Evolutionary conservation across 2,797 vertebrate genomes (phyloP).

Genomic region (Lophotriccus pileatus): DNA sequence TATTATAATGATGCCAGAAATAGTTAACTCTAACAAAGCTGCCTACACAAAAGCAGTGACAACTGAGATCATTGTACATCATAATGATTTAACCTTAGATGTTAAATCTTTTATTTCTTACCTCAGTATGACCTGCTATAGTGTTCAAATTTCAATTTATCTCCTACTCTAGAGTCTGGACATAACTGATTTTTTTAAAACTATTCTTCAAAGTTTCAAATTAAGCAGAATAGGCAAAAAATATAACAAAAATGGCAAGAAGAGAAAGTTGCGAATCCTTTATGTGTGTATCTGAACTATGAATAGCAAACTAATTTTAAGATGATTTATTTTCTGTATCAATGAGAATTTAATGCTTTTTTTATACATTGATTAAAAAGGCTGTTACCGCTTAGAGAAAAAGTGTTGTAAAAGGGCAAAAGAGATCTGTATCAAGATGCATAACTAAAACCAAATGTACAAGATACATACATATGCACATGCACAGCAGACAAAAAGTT

Average conservation of each 20-base stretch:
- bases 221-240: background rate
- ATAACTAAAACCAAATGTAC: background rate
- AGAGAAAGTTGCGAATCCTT: background rate
- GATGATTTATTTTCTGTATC: background rate
- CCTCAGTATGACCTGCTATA: background rate
- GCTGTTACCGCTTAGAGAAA: background rate
- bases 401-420: background rate
- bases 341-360: background rate
- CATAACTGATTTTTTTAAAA: background rate
- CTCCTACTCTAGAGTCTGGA: background rate
- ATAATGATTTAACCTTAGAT: slow-evolving; percentile 9
- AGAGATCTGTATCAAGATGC: background rate
- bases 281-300: background rate
- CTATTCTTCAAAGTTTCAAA: background rate
- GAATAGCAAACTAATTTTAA: background rate
- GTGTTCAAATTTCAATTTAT: background rate
- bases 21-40: slow-evolving; percentile 48
- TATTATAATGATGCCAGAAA: slow-evolving; percentile 78
- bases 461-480: background rate
- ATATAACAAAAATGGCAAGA: background rate
- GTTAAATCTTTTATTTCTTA: background rate
- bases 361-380: background rate
- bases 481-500: background rate
- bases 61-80: slow-evolving; percentile 8
- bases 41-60: slow-evolving; percentile 13